Percentiles rank a stretch among this genome's conserved stretches.
Conservation (phyloP, 2,113 vertebrate genomes). For the Strix uralensis region DNA sequence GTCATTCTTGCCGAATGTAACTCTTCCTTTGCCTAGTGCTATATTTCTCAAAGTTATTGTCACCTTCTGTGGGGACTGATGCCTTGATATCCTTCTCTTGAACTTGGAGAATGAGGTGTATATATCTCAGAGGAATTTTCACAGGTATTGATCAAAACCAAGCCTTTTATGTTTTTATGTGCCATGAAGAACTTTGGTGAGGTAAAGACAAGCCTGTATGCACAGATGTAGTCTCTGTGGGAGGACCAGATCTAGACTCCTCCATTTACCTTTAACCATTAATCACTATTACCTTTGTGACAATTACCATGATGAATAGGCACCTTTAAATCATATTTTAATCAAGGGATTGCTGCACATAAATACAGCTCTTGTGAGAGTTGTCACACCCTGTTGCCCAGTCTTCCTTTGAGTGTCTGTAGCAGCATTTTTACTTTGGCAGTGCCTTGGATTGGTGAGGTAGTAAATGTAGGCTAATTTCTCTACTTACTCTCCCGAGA, state of each 20-base stretch:
- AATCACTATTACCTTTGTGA: not conserved
- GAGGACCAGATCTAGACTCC: not conserved
- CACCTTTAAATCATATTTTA: not conserved
- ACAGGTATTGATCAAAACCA: not conserved
- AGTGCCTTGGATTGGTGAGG: not conserved
- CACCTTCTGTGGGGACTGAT: not conserved
- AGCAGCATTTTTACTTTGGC: not conserved
- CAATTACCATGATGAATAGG: not conserved
- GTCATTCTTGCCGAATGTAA: not conserved
- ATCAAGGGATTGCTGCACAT: not conserved
- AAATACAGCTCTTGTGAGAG: not conserved
- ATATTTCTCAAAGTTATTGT: not conserved
- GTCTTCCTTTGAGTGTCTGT: not conserved
- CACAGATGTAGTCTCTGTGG: not conserved
- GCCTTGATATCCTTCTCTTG: not conserved
- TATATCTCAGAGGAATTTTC: not conserved
- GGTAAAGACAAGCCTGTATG: not conserved
- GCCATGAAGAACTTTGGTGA: not conserved
- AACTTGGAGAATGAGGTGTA: not conserved
- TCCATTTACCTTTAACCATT: not conserved
- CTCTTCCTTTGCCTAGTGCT: not conserved
- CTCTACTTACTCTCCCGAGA: rapidly evolving
- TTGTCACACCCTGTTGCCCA: not conserved
- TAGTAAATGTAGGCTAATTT: not conserved
- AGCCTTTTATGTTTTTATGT: not conserved